Evolutionary conservation across 2,888 invertebrate genomes (phyloP), one percentile per base, ranked within the genome.

Genomic region (Ferrisia virgata): DNA sequence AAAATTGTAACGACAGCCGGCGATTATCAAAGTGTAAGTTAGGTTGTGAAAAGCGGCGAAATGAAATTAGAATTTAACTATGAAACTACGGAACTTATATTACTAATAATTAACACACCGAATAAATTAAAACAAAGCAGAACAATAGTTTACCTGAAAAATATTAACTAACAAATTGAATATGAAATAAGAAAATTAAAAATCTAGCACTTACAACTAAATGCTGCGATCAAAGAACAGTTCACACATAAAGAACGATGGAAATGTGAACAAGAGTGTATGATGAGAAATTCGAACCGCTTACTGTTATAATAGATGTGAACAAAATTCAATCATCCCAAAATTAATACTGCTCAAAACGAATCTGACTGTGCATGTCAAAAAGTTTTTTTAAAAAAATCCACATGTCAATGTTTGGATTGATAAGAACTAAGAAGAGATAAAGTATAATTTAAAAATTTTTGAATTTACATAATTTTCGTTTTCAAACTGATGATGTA

Each of bases 181-280:
- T n/a, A n/a, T n/a, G n/a, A n/a, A 22, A 79, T 15, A 5, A n/a
- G 13, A n/a, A 79, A 79, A 79, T 40, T 18, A 15, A 8, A 39
- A 47, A 39, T 28, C 18, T 18, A 43, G 36, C 43, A 36, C 53
- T 53, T 47, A 81, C 53, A n/a, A 36, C 36, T 58, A 13, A 8
- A 18, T 53, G 25, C 64, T 33, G 58, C 25, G 36, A 39, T 69
- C n/a, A 22, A 40, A 39, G 82, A 39, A 39, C 82, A 82, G 58
- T 53, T 53, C 69, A 69, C 82, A 40, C 69, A 82, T 39, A 39
- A 58, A 69, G 64, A 82, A 22, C 40, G 33, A 82, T n/a, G 15
- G 69, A 82, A 82, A 82, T 64, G 82, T 82, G 82, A 82, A 69
- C 39, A n/a, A 39, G 18, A 82, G 64, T 64, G 82, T 69, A 69